Conservation (phyloP, 2,113 vertebrate species). For the Blennius ocellaris region DNA sequence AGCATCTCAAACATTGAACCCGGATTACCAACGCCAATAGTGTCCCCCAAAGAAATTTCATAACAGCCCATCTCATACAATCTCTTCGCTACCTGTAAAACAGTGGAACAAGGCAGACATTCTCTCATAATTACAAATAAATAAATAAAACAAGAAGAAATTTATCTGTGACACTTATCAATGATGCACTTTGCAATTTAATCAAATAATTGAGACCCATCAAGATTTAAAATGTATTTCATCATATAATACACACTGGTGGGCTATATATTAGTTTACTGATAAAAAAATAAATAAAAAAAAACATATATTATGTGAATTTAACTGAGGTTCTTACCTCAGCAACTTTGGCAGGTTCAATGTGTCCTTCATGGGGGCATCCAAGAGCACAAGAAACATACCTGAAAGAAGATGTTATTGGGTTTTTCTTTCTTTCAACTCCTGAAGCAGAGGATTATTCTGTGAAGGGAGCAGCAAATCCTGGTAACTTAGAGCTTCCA, state of each 20-base stretch:
- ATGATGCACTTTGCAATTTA: not conserved
- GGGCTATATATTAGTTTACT: too few species aligned
- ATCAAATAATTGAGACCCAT: too few species aligned
- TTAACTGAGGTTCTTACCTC: constrained; percentile 83
- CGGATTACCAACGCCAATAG: constrained; percentile 91
- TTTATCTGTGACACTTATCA: not conserved
- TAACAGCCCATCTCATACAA: constrained; percentile 94
- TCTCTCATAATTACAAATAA: not conserved
- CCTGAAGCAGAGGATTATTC: not conserved
- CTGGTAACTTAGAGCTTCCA: not conserved
- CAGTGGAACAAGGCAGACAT: not conserved
- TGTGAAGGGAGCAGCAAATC: not conserved
- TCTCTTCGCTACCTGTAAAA: constrained; percentile 89
- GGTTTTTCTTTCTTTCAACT: not conserved
- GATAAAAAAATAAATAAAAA: too few species aligned
- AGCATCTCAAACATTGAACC: constrained; percentile 92
- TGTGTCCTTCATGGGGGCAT: constrained; percentile 91
- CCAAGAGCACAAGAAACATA: constrained; percentile 94
- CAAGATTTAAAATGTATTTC: too few species aligned
- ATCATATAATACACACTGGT: too few species aligned
- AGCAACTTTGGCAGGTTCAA: constrained; percentile 88
- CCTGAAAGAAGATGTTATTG: constrained; percentile 71
- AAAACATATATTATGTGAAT: too few species aligned
- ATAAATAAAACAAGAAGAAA: not conserved
- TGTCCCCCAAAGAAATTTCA: constrained; percentile 94